A percentile compares a stretch with the other conserved stretches of the same genome.
These are phyloP conservation scores for Coranthus polyacanthus DNA, from an alignment of 2,797 vertebrate genomes.

Conservation along the genomic window DNA sequence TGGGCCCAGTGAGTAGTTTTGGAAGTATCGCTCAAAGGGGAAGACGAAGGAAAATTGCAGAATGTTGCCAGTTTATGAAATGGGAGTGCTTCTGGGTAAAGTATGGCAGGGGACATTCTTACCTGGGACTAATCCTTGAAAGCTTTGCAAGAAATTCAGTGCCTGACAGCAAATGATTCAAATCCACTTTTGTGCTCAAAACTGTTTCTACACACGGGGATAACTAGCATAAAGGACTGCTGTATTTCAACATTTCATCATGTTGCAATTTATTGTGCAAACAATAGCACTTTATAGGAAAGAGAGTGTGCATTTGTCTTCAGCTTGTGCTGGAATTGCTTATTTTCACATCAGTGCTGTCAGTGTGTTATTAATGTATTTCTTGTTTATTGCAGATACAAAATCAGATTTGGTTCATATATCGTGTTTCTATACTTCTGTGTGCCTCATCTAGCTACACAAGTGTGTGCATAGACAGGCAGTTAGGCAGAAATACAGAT, in stretches of 20 bases:
- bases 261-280: slow-evolving; percentile 16
- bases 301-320: slow-evolving; percentile 13
- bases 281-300: slow-evolving; percentile 1
- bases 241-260: slow-evolving; percentile 29
- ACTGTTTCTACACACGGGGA: slow-evolving; percentile 22
- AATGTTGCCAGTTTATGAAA: slow-evolving; percentile 63
- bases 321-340: slow-evolving; percentile 14
- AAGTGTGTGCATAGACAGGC: not conserved
- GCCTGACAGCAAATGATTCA: slow-evolving; percentile 49
- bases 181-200: slow-evolving; percentile 48
- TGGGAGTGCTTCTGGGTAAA: slow-evolving; percentile 33
- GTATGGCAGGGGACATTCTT: slow-evolving; percentile 42
- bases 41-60: slow-evolving; percentile 35
- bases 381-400: not conserved
- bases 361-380: not conserved
- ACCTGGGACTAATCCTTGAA: slow-evolving; percentile 70
- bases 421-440: not conserved
- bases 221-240: slow-evolving; percentile 26
- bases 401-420: slow-evolving; percentile 11
- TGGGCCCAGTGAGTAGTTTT: slow-evolving; percentile 42
- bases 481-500: not conserved
- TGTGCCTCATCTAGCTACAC: slow-evolving; percentile 5
- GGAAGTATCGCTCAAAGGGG: slow-evolving; percentile 55
- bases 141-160: slow-evolving; percentile 42
- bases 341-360: slow-evolving; percentile 15